These are phyloP conservation scores for Montipora capricornis DNA, from an alignment of 64 coral and sea anemone species.

Conservation along the genomic window DNA sequence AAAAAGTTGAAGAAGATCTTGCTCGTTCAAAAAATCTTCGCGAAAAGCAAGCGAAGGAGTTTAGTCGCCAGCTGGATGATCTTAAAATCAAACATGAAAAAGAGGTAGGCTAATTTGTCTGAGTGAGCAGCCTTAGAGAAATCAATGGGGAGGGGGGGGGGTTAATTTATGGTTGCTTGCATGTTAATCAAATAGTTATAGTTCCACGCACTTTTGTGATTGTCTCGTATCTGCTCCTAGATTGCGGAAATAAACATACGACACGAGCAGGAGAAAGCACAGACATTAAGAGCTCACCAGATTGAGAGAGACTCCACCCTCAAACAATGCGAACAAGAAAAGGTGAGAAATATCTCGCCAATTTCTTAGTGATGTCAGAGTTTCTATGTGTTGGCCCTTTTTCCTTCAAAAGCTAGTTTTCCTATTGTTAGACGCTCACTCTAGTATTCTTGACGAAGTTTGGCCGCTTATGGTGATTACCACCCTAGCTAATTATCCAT, in stretches of 20 bases:
- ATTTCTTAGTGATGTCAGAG: too few species aligned
- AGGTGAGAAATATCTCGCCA: conserved; percentile 29
- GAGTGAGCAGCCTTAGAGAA: background rate
- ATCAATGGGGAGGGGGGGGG: too few species aligned
- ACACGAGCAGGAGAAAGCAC: conserved; percentile 95
- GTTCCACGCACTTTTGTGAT: too few species aligned
- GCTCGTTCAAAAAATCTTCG: conserved; percentile 92
- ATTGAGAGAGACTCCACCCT: conserved; percentile 79
- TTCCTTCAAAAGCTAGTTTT: too few species aligned
- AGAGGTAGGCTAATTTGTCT: conserved; percentile 43
- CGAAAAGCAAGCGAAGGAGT: conserved; percentile 95
- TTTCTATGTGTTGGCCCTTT: too few species aligned
- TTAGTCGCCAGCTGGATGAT: conserved; percentile 90
- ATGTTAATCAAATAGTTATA: too few species aligned
- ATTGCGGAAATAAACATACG: conserved; percentile 91
- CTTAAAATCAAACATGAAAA: conserved; percentile 89
- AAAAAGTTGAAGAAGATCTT: conserved; percentile 96
- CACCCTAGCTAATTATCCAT: too few species aligned
- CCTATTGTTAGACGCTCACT: too few species aligned
- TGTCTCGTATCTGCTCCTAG: conserved; percentile 7
- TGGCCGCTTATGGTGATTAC: background rate
- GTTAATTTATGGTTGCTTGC: too few species aligned
- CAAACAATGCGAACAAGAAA: conserved; percentile 90
- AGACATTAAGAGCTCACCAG: conserved; percentile 84
- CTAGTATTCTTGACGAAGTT: too few species aligned